Percentiles rank a stretch among this genome's conserved stretches.
phyloP scores from a whole-genome alignment of 2,888 invertebrate species.

The Chrysolina haemoptera region DNA sequence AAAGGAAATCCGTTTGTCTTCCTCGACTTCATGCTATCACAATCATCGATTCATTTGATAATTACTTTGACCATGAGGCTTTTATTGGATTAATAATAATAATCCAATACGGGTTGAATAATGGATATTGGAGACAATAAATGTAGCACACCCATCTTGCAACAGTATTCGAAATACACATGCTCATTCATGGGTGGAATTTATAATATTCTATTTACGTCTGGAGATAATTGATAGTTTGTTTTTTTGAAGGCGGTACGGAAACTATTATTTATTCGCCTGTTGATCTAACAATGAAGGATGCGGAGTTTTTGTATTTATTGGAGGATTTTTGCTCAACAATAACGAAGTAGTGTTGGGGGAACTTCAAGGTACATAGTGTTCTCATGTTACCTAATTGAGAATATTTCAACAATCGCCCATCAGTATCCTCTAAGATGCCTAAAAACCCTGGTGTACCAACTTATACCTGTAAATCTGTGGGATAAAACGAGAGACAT shows the following conservation, averaged over 20 bases:
- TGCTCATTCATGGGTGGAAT: background rate
- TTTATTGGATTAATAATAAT: slow-evolving; percentile 7
- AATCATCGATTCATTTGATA: too few relatives aligned
- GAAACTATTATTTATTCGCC: background rate
- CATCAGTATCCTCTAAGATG: too few relatives aligned
- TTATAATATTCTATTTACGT: slow-evolving; percentile 13
- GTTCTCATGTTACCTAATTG: background rate
- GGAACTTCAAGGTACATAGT: background rate
- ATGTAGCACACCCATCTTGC: background rate
- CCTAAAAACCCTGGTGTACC: too few relatives aligned
- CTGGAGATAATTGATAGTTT: slow-evolving; percentile 17
- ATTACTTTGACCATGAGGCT: background rate
- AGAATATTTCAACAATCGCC: too few relatives aligned
- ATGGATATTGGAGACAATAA: slow-evolving; percentile 9
- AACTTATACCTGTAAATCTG: too few relatives aligned
- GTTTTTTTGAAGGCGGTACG: background rate
- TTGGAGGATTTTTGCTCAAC: background rate
- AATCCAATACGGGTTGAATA: background rate
- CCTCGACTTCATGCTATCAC: too few relatives aligned
- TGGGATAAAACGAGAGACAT: too few relatives aligned
- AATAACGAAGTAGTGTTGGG: background rate
- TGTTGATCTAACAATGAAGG: background rate
- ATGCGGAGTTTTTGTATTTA: background rate
- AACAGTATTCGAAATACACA: background rate
- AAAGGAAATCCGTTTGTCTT: too few relatives aligned